Percentiles rank a stretch among this genome's conserved stretches.
Evolutionary conservation across 2,113 vertebrate species (phyloP).

Genomic region (Columba livia): DNA sequence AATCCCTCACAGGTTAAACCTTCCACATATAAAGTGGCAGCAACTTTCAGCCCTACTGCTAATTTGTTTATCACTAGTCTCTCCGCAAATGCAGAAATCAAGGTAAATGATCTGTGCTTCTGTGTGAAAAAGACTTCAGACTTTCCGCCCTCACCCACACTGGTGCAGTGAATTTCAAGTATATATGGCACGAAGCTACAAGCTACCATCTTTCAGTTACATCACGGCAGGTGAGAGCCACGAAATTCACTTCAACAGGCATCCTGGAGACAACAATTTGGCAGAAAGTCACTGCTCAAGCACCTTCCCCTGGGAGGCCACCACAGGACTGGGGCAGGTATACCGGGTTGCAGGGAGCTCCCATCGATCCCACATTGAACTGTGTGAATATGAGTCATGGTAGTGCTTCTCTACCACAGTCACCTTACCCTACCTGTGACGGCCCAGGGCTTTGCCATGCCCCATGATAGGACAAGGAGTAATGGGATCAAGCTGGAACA

Average conservation of each 20-base stretch:
- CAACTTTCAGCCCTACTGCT: background rate
- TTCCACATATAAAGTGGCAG: background rate
- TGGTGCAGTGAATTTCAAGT: background rate
- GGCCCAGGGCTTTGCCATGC: background rate
- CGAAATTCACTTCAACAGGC: background rate
- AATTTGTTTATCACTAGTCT: background rate
- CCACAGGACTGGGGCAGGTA: no score
- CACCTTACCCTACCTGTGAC: accelerated
- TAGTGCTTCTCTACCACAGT: background rate
- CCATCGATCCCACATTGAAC: background rate
- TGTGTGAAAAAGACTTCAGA: background rate
- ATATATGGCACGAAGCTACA: background rate
- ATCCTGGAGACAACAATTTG: background rate
- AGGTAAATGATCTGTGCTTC: background rate
- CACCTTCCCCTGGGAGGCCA: background rate
- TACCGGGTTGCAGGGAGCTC: background rate
- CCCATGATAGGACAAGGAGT: background rate
- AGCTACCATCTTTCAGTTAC: background rate
- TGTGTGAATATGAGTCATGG: accelerated
- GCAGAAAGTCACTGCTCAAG: background rate
- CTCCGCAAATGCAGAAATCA: background rate
- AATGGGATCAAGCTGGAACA: no score
- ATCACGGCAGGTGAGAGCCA: background rate
- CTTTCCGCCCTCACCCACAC: no score
- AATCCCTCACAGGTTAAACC: background rate